These are phyloP conservation scores for Ladona fulva DNA, from an alignment of 1,140 invertebrate genomes.

Conservation along the genomic window DNA sequence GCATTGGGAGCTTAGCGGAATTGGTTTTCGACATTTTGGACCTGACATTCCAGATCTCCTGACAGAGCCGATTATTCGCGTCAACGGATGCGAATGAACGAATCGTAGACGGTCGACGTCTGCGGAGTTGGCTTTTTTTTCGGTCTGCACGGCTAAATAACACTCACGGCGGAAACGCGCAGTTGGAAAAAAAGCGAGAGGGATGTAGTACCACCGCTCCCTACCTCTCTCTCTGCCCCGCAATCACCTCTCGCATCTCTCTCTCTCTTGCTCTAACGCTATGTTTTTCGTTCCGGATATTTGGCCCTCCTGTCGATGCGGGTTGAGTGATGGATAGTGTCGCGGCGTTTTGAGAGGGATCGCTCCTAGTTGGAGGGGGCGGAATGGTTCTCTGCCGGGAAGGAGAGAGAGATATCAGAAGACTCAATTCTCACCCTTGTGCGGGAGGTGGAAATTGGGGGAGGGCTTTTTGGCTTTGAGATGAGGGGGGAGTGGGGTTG, in stretches of 20 bases:
- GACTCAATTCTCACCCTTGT: not conserved
- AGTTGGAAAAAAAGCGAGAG: not conserved
- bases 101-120: not conserved
- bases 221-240: not conserved
- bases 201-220: not conserved
- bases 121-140: not conserved
- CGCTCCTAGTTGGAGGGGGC: not conserved
- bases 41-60: constrained; percentile 7
- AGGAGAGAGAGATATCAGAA: not conserved
- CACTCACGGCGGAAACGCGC: not conserved
- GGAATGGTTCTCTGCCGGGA: too few species aligned
- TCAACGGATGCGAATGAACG: not conserved
- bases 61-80: constrained; percentile 6
- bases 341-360: not conserved
- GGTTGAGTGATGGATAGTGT: not conserved
- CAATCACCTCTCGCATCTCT: not conserved
- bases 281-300: constrained; percentile 1
- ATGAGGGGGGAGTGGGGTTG: not conserved
- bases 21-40: constrained; percentile 9
- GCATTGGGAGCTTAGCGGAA: constrained; percentile 7
- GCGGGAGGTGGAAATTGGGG: not conserved
- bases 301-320: not conserved
- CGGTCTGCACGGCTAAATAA: constrained; percentile 2
- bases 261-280: not conserved
- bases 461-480: not conserved